A percentile compares a stretch with the other conserved stretches of the same genome.
Conservation (phyloP, 2,888 invertebrate species). For the Pimpla rufipes region DNA sequence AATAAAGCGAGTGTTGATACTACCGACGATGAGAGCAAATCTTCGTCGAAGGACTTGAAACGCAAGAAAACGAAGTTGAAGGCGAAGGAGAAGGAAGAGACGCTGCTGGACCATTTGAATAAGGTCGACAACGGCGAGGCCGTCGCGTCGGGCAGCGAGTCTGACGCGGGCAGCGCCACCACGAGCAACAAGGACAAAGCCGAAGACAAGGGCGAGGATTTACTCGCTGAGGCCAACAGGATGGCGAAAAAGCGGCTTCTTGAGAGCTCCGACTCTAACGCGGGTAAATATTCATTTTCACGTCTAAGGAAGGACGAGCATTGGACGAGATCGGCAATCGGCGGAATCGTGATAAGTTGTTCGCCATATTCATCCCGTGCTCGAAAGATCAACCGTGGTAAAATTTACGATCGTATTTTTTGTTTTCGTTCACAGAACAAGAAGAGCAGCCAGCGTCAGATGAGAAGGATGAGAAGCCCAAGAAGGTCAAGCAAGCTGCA, state of each 20-base stretch:
- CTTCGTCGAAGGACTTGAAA: conserved; percentile 31
- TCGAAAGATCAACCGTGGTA: neutral
- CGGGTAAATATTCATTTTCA: conserved; percentile 43
- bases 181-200: conserved; percentile 1
- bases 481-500: conserved; percentile 29
- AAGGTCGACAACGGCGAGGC: conserved; percentile 72
- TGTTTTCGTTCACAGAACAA: neutral
- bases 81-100: conserved; percentile 74
- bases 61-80: conserved; percentile 62
- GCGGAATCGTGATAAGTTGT: too few species aligned
- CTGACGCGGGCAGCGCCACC: conserved; percentile 31
- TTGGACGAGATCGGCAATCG: too few species aligned
- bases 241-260: conserved; percentile 64
- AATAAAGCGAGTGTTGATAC: conserved; percentile 54
- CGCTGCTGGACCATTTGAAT: conserved; percentile 77
- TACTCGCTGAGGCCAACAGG: conserved; percentile 51
- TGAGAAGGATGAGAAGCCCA: conserved; percentile 28
- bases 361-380: neutral
- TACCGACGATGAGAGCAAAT: conserved; percentile 63
- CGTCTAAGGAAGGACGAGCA: neutral
- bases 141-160: conserved; percentile 33
- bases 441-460: conserved; percentile 46
- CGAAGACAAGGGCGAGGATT: conserved; percentile 30
- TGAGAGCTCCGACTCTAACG: conserved; percentile 60
- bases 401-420: neutral